Percentiles rank a stretch among this genome's conserved stretches.
Evolutionary conservation across 2,113 vertebrate species (phyloP).

Genomic region (Mystacornis crossleyi): DNA sequence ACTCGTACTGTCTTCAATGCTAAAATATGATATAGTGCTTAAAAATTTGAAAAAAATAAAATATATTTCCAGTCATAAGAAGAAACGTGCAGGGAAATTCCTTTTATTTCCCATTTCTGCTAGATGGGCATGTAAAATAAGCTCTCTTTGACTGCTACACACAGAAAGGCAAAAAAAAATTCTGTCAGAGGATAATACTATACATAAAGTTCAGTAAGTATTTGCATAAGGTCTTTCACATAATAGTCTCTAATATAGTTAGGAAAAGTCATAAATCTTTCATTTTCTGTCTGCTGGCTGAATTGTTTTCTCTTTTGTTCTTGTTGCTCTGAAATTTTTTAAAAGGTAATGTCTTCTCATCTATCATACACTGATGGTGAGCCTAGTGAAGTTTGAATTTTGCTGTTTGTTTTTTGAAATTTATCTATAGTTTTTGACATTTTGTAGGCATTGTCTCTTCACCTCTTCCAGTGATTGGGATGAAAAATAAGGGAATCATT

Average conservation of each 20-base stretch:
- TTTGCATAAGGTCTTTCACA: constrained; percentile 39
- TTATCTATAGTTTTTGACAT: neutral
- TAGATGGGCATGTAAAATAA: neutral
- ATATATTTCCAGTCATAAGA: neutral
- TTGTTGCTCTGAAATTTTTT: neutral
- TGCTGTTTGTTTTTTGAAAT: neutral
- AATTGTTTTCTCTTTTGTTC: neutral
- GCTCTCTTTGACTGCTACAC: neutral
- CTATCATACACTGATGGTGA: neutral
- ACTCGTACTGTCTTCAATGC: neutral
- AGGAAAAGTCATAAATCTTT: constrained; percentile 2
- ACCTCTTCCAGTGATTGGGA: neutral
- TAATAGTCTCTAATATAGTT: neutral
- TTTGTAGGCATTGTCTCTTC: neutral
- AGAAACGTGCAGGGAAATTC: neutral
- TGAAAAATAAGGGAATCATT: neutral
- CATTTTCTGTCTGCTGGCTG: neutral
- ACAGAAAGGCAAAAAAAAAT: neutral
- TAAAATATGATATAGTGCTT: neutral
- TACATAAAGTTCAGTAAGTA: constrained; percentile 4
- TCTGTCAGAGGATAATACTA: neutral
- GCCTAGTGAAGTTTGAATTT: neutral
- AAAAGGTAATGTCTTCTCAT: neutral
- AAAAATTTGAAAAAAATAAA: neutral
- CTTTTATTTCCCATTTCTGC: constrained; percentile 7